Percentiles rank a stretch among this genome's conserved stretches.
These are phyloP conservation scores for Dufourea novaeangliae DNA, from an alignment of 1,140 invertebrate genomes.

Conservation along the genomic window DNA sequence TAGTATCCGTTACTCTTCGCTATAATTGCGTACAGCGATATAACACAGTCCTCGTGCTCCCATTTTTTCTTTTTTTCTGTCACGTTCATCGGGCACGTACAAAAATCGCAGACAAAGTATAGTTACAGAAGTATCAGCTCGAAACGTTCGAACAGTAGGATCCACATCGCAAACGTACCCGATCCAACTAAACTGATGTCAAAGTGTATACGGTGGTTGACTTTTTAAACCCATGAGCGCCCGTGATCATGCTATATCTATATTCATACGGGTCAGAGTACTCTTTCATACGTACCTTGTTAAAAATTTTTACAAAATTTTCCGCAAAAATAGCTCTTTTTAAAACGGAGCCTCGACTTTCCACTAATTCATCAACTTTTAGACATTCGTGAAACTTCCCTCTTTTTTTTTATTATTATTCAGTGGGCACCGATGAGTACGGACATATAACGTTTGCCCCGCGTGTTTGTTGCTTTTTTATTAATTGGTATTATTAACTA, in stretches of 20 bases:
- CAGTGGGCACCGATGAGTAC: slow-evolving; percentile 30
- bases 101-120: slow-evolving; percentile 2
- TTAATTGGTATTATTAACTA: slow-evolving; percentile 53
- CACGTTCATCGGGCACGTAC: not conserved
- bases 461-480: slow-evolving; percentile 10
- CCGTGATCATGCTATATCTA: slow-evolving; percentile 28
- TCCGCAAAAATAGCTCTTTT: slow-evolving; percentile 61
- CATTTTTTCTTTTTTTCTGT: slow-evolving; percentile 12
- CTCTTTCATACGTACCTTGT: slow-evolving; percentile 26
- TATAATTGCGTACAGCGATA: slow-evolving; percentile 28
- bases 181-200: slow-evolving; percentile 19
- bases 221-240: slow-evolving; percentile 21
- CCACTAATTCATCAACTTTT: slow-evolving; percentile 24
- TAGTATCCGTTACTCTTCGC: slow-evolving; percentile 25
- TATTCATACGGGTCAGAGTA: slow-evolving; percentile 21
- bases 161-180: slow-evolving; percentile 22
- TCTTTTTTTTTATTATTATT: slow-evolving; percentile 31
- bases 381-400: slow-evolving; percentile 32
- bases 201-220: not conserved
- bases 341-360: slow-evolving; percentile 45
- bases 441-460: slow-evolving; percentile 22
- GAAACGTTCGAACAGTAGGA: slow-evolving; percentile 22
- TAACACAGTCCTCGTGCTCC: slow-evolving; percentile 41
- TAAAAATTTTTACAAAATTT: slow-evolving; percentile 60
- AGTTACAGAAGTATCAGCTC: slow-evolving; percentile 18